Evolutionary conservation across 2,888 invertebrate species (phyloP), one percentile per base, ranked within the genome.

Genomic region (Anthrax anthrax): DNA sequence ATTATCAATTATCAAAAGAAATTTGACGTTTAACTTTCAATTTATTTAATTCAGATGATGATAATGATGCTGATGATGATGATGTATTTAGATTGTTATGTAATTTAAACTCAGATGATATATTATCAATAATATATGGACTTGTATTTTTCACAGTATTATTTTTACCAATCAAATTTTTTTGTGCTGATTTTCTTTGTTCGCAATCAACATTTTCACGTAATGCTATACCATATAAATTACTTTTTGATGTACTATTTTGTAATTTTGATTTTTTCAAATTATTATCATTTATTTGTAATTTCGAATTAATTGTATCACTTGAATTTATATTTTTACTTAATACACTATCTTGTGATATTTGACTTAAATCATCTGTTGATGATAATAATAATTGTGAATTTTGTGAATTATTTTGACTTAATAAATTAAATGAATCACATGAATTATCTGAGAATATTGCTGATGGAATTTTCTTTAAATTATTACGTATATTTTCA

Each of bases 21-120:
- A 78, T 77, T 59, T 77, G 77, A 32, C 77, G 64, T 16, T 76
- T 65, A 2, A 74, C 77, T 55, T 74, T 70, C 60, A 72, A 69
- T 32, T 60, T 54, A 14, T 55, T 54, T 12, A 32, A 19, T 14
- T 48, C 48, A 8, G 23, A 23, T 6, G 23, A 23, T 23, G 23
- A 23, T 8, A 23, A 23, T 8, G 23, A 23, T 23, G 23, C 8
- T 19, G 19, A 44, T 36, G 38, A 29, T 27, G 27, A 34, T 23
- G 41, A 23, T 2, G 38, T 12, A 23, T 8, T 23, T 6, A 6
- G 4, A 23, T 23, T 23, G 12, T 32, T 32, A 32, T 12, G 29
- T 3, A 12, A 32, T 32, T 23, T 23, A 8, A 6, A 8, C 4
- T 23, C 23, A 23, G 29, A 18, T 16, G 40, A 38, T 27, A 44